A percentile compares a stretch with the other conserved stretches of the same genome.
Conservation (phyloP, 92 coral and sea anemone genomes). For the Metridium senile region DNA sequence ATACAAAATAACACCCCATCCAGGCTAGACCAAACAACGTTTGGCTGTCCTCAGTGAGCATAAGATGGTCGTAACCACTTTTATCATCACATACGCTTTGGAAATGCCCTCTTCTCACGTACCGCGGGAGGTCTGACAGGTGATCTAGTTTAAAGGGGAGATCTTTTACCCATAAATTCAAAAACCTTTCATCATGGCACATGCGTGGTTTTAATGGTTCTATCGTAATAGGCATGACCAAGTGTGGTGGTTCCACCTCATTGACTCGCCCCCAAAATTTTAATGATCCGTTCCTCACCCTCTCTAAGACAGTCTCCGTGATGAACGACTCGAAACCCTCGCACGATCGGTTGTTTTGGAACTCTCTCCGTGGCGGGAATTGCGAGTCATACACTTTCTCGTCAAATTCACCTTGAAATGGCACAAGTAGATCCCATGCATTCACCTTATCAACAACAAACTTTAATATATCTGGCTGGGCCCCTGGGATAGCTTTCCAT, state of each 20-base stretch:
- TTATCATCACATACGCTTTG: constrained; percentile 69
- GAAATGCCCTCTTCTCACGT: constrained; percentile 52
- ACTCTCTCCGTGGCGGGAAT: constrained; percentile 47
- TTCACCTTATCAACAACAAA: too few species aligned
- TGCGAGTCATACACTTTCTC: too few species aligned
- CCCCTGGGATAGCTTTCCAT: constrained; percentile 33
- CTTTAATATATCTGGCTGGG: constrained; percentile 26
- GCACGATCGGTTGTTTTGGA: constrained; percentile 55
- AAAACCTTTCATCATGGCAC: constrained; percentile 68
- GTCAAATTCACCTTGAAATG: too few species aligned
- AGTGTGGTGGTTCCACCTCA: constrained; percentile 54
- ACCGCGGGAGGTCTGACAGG: constrained; percentile 61
- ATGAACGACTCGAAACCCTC: constrained; percentile 52
- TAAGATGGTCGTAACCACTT: constrained; percentile 67
- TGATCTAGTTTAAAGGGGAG: constrained; percentile 55
- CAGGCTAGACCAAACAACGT: constrained; percentile 66
- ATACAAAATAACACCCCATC: constrained; percentile 54
- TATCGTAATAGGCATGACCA: constrained; percentile 62
- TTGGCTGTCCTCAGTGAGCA: constrained; percentile 35
- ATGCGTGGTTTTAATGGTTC: constrained; percentile 62
- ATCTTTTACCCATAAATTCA: constrained; percentile 57
- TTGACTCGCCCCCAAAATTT: constrained; percentile 53
- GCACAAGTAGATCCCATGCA: too few species aligned
- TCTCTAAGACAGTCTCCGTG: constrained; percentile 42
- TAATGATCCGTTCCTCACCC: constrained; percentile 50